Percentiles rank a stretch among this genome's conserved stretches.
Conservation (phyloP, 2,888 invertebrate genomes). For the Polymixis lichenea region DNA sequence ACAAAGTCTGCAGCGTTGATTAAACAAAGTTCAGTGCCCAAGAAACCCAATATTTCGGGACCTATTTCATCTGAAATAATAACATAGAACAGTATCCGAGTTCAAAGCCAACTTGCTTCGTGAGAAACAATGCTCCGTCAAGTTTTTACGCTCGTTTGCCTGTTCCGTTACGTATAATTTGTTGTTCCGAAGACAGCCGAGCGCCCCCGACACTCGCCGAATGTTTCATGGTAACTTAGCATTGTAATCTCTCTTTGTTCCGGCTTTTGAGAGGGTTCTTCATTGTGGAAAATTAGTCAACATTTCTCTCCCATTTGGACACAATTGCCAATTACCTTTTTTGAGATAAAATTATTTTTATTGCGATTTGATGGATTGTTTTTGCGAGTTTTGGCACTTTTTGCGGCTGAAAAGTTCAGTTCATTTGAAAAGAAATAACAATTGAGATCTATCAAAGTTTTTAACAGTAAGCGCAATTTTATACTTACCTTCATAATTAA, state of each 20-base stretch:
- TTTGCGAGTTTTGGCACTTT: slow-evolving; percentile 28
- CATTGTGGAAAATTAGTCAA: slow-evolving; percentile 67
- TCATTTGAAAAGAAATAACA: slow-evolving; percentile 18
- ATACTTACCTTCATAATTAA: not conserved
- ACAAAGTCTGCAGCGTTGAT: slow-evolving; percentile 54
- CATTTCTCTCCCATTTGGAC: slow-evolving; percentile 62
- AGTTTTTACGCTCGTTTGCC: slow-evolving; percentile 48
- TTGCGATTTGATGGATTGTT: slow-evolving; percentile 58
- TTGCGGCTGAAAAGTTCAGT: slow-evolving; percentile 25
- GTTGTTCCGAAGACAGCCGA: slow-evolving; percentile 45
- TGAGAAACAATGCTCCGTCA: slow-evolving; percentile 50
- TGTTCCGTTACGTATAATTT: slow-evolving; percentile 55
- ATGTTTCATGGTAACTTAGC: slow-evolving; percentile 53
- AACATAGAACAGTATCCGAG: slow-evolving; percentile 56
- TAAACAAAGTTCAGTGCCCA: slow-evolving; percentile 51
- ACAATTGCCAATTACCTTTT: slow-evolving; percentile 67
- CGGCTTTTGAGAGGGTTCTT: slow-evolving; percentile 64
- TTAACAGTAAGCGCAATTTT: not conserved
- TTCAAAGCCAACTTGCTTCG: slow-evolving; percentile 59
- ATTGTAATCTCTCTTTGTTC: slow-evolving; percentile 68
- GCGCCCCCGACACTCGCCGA: slow-evolving; percentile 42
- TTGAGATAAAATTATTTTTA: slow-evolving; percentile 56
- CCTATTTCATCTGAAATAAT: slow-evolving; percentile 55
- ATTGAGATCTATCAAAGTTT: slow-evolving; percentile 7
- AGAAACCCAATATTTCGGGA: slow-evolving; percentile 52